A percentile compares a stretch with the other conserved stretches of the same genome.
Evolutionary conservation across 2,888 invertebrate species (phyloP).

Genomic region (Gortyna flavago): DNA sequence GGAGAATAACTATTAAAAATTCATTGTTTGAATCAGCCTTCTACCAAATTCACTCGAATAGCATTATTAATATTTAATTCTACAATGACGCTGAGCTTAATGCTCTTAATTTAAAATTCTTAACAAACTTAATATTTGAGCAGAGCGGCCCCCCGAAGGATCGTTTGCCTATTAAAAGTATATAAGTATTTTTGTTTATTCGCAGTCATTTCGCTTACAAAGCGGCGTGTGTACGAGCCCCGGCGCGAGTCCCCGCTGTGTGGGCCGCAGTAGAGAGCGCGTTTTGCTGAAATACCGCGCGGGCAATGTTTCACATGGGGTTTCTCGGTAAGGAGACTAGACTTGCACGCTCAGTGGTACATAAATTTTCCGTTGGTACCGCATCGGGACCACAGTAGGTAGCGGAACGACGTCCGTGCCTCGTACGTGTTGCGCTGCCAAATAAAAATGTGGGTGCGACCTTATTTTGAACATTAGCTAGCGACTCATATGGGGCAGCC

Average conservation of each 20-base stretch:
- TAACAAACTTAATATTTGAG: slow-evolving; percentile 88
- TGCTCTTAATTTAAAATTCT: slow-evolving; percentile 88
- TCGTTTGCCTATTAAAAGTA: slow-evolving; percentile 75
- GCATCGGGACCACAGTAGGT: slow-evolving; percentile 88
- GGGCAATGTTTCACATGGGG: slow-evolving; percentile 75
- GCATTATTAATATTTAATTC: slow-evolving; percentile 88
- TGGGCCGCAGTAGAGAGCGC: slow-evolving; percentile 79
- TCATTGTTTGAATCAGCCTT: slow-evolving; percentile 83
- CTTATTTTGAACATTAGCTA: slow-evolving; percentile 70
- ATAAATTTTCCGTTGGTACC: slow-evolving; percentile 88
- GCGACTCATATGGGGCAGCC: slow-evolving; percentile 49
- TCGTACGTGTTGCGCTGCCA: slow-evolving; percentile 84
- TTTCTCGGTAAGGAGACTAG: slow-evolving; percentile 78
- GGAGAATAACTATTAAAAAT: slow-evolving; percentile 87
- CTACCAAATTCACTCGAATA: slow-evolving; percentile 80
- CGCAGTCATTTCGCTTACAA: slow-evolving; percentile 81
- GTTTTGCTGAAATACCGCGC: slow-evolving; percentile 73
- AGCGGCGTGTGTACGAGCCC: slow-evolving; percentile 69
- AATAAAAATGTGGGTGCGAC: slow-evolving; percentile 81
- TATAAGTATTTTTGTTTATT: slow-evolving; percentile 74
- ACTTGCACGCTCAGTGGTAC: slow-evolving; percentile 86
- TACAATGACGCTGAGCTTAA: slow-evolving; percentile 84
- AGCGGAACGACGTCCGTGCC: slow-evolving; percentile 80
- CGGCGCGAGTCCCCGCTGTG: slow-evolving; percentile 54
- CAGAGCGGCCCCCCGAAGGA: slow-evolving; percentile 78